Evolutionary conservation across 2,113 vertebrate genomes (phyloP), one percentile per base, ranked within the genome.

Genomic region (Nansenia antarctica): DNA sequence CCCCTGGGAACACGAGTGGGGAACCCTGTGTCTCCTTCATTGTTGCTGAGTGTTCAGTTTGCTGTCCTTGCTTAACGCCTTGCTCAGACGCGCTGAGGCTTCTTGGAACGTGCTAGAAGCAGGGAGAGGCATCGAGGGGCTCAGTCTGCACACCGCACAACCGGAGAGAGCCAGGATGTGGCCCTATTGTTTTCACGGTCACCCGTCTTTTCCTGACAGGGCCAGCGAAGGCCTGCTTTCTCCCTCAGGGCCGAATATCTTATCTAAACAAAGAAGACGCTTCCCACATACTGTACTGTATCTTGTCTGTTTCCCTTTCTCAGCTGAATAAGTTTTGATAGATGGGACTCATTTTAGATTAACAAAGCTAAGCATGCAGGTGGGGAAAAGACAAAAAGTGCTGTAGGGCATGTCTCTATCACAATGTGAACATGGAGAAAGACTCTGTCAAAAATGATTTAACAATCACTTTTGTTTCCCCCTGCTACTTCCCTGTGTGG

Each of bases 151-250:
- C 34, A 29, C 47, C 29, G 29, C 30, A 14, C 65, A 31, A 55
- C 74, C 24, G n/a, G 66, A 77, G 77, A 42, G 79, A 63, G 63
- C 30, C 86, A 89, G 92, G 91, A 94, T 89, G 85, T 79, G 66
- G 65, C 72, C 63, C 88, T 84, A 92, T 92, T 94, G 92, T 93
- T 90, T 86, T 89, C 85, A 86, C 74, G 77, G 79, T 80, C 77
- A 78, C 76, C 69, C 78, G 35, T 71, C 76, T 78, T 86, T 92
- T 88, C 85, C 87, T 85, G 70, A 73, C 80, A 73, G 75, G 70
- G 63, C 71, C 72, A 66, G 67, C 70, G 69, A 67, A 71, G 73
- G 65, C 69, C 73, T 31, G 71, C 54, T 81, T 77, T 71, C 72
- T 75, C 82, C 79, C 37, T 74, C 76, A 32, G 39, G 74, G 63